Conservation (phyloP, 1,140 invertebrate genomes). For the Pogonus chalceus region DNA sequence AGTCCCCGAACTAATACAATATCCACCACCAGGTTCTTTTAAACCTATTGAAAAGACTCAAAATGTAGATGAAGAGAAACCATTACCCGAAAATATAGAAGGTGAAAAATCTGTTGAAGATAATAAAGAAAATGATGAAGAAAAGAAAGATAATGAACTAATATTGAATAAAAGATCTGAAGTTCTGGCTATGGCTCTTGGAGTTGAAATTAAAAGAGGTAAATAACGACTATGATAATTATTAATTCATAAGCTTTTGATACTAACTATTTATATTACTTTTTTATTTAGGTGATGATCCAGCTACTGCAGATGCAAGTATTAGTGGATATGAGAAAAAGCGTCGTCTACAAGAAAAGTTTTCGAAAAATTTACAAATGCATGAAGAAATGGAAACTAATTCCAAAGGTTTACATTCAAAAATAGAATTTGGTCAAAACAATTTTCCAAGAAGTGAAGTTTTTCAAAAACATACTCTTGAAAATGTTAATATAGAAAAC, state of each 20-base stretch:
- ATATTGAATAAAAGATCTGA: conserved; percentile 27
- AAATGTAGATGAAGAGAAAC: conserved; percentile 12
- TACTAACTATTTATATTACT: neutral
- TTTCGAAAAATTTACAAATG: neutral
- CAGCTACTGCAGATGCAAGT: conserved; percentile 24
- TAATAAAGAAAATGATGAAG: neutral
- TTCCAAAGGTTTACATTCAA: neutral
- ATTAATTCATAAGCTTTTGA: conserved; percentile 7
- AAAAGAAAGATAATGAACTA: neutral
- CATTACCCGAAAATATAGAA: conserved; percentile 18
- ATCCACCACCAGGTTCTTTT: conserved; percentile 26
- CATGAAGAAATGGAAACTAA: neutral
- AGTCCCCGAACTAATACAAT: conserved; percentile 33
- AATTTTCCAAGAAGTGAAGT: neutral
- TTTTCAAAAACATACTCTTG: neutral
- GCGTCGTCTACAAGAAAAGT: conserved; percentile 8
- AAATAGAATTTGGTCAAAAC: neutral
- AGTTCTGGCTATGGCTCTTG: conserved; percentile 35
- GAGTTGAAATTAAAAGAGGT: conserved; percentile 34
- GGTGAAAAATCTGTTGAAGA: conserved; percentile 4
- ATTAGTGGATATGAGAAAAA: conserved; percentile 27
- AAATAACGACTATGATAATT: conserved; percentile 1
- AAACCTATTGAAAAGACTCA: conserved; percentile 14
- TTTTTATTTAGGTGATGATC: conserved; percentile 22
- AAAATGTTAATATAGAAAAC: neutral